Evolutionary conservation across 2,113 vertebrate species (phyloP).

Genomic region (Alligator mississippiensis): DNA sequence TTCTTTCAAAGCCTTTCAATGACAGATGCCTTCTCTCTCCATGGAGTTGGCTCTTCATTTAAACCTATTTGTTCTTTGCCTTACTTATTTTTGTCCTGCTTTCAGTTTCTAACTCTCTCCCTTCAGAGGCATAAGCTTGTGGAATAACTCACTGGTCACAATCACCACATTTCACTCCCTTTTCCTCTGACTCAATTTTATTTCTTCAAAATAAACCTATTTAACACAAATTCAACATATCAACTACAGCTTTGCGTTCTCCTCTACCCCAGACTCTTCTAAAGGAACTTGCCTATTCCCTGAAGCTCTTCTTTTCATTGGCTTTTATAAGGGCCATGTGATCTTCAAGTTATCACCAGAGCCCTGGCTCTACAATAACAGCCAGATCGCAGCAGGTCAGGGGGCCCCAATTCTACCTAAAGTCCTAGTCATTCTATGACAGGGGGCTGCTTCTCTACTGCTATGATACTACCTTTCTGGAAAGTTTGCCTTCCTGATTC

Average conservation of each 20-base stretch:
- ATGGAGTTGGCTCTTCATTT: neutral
- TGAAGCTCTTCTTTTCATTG: neutral
- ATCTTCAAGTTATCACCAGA: neutral
- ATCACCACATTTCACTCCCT: neutral
- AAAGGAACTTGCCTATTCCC: neutral
- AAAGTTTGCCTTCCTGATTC: neutral
- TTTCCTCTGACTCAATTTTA: neutral
- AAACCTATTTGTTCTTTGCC: neutral
- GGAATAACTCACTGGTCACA: neutral
- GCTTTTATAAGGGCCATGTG: neutral
- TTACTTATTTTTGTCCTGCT: neutral
- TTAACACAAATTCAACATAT: neutral
- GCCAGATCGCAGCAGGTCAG: accelerated
- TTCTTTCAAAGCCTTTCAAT: neutral
- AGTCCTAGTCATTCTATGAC: neutral
- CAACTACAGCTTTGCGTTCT: neutral
- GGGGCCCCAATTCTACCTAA: too few relatives aligned
- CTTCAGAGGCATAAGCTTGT: neutral
- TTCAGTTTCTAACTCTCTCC: neutral
- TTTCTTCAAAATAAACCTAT: neutral
- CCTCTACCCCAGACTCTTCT: neutral
- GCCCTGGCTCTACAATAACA: neutral
- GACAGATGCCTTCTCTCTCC: neutral
- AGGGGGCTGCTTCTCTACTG: neutral
- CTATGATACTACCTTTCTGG: neutral